Evolutionary conservation across 23 tunicate genomes (phyloP).

Genomic region (Botrylloides violaceus): DNA sequence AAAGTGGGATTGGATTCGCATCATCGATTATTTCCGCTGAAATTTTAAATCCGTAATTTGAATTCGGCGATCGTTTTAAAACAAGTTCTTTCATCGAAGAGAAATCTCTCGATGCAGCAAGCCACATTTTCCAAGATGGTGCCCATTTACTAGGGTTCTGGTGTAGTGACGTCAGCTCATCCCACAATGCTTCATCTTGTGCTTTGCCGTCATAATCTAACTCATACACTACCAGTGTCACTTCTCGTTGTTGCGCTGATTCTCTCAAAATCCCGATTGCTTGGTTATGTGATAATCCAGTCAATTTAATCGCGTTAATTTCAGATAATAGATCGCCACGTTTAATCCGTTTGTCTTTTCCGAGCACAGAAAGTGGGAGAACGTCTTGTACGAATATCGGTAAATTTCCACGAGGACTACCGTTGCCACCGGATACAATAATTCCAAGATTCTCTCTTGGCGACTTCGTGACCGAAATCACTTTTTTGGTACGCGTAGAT

Average conservation of each 20-base stretch:
- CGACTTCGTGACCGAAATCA: conserved; percentile 43
- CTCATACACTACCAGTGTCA: conserved; percentile 40
- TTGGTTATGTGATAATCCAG: conserved; percentile 54
- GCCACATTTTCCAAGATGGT: conserved; percentile 96
- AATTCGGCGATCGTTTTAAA: conserved; percentile 11
- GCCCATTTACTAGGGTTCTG: conserved; percentile 71
- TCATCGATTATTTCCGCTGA: conserved; percentile 36
- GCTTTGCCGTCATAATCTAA: conserved; percentile 46
- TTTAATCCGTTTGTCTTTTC: conserved; percentile 56
- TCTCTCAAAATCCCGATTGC: conserved; percentile 58
- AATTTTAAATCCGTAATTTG: conserved; percentile 62
- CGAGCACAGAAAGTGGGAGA: conserved; percentile 51
- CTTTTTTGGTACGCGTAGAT: conserved; percentile 20
- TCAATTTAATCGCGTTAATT: conserved; percentile 50
- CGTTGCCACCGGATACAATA: conserved; percentile 74
- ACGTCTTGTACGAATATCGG: conserved; percentile 90
- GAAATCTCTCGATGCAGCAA: conserved; percentile 54
- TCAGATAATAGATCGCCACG: conserved; percentile 66
- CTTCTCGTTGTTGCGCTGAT: conserved; percentile 61
- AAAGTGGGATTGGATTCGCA: conserved; percentile 9
- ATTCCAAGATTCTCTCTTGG: conserved; percentile 76
- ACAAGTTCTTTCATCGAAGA: conserved; percentile 30
- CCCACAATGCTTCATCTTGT: conserved; percentile 77
- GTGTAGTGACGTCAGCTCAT: conserved; percentile 66
- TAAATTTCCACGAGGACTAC: conserved; percentile 42